Conservation (phyloP, 23 tunicate genomes). For the Trididemnum nubilum region DNA sequence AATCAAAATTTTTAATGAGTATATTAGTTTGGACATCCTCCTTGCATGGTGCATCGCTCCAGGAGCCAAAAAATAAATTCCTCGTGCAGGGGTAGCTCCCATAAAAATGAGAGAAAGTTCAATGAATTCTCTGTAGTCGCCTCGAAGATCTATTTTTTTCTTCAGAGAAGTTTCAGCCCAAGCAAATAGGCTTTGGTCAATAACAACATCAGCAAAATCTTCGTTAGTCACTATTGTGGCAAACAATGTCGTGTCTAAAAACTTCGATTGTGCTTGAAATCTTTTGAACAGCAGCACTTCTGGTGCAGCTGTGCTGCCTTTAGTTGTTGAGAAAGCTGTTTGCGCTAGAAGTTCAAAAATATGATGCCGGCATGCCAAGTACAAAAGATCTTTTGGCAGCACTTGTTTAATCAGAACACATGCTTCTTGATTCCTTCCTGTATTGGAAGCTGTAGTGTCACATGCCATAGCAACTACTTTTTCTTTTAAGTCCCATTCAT, state of each 20-base stretch:
- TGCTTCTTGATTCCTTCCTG: neutral
- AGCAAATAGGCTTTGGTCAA: neutral
- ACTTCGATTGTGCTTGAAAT: conserved; percentile 23
- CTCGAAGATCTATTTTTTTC: conserved; percentile 18
- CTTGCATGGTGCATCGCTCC: conserved; percentile 32
- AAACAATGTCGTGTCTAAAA: conserved; percentile 1
- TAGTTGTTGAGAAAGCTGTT: conserved; percentile 17
- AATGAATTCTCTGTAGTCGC: conserved; percentile 12
- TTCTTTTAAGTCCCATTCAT: no score
- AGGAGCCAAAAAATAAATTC: conserved; percentile 11
- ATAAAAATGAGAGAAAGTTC: conserved; percentile 21
- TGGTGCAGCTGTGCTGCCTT: conserved; percentile 18
- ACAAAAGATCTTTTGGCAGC: conserved; percentile 2
- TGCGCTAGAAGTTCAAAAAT: conserved; percentile 25
- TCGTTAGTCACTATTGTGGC: neutral
- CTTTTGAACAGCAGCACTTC: conserved; percentile 33
- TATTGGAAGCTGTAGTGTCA: neutral
- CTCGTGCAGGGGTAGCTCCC: conserved; percentile 21
- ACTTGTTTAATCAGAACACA: neutral
- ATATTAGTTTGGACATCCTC: conserved; percentile 16
- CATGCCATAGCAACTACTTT: no score
- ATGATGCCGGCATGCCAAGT: conserved; percentile 31
- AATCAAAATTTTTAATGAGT: conserved; percentile 20
- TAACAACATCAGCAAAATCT: neutral
- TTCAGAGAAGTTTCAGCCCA: conserved; percentile 15